Conservation (phyloP, 2,113 vertebrate species). For the Scatophagus argus region DNA sequence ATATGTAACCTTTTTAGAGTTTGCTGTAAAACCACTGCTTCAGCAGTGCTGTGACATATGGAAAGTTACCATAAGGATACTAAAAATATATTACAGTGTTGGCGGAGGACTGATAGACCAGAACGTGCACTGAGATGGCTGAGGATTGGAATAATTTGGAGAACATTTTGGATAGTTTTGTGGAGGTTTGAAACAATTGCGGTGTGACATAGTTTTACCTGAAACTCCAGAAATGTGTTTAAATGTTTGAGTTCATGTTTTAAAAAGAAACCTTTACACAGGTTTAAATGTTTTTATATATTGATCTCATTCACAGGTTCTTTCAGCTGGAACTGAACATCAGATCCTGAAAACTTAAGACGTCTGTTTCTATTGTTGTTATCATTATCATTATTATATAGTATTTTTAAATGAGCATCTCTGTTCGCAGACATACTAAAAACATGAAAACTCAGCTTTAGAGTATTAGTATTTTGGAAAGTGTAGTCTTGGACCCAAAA, state of each 20-base stretch:
- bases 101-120: background rate
- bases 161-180: background rate
- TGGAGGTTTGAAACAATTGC: background rate
- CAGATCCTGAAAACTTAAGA: background rate
- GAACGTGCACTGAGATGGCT: background rate
- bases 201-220: too few species aligned
- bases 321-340: constrained; percentile 6
- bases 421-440: background rate
- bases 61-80: background rate
- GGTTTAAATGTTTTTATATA: background rate
- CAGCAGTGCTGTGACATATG: too few species aligned
- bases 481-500: background rate
- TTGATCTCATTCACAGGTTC: constrained; percentile 6
- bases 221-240: too few species aligned
- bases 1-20: constrained; percentile 29
- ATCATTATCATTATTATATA: background rate
- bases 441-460: background rate
- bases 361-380: background rate
- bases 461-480: background rate
- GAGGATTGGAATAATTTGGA: background rate
- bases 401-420: background rate
- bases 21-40: background rate
- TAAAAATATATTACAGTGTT: background rate
- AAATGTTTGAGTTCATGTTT: too few species aligned
- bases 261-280: background rate